Percentiles rank a stretch among this genome's conserved stretches.
These are phyloP conservation scores for Cataglyphis albicans DNA, from an alignment of 2,888 invertebrate genomes.

Conservation along the genomic window DNA sequence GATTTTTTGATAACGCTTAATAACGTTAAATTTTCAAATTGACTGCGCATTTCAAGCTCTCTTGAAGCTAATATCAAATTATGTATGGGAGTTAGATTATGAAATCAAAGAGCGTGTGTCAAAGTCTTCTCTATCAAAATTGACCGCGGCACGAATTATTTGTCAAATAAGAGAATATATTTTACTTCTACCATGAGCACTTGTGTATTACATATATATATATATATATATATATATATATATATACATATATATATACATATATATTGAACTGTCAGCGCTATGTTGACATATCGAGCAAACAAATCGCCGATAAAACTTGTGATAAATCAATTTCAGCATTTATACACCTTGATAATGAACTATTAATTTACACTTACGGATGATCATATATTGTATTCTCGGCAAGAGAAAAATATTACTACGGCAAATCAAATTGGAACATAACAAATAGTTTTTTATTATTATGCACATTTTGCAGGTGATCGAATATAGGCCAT, in stretches of 20 bases:
- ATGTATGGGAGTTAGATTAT: background rate
- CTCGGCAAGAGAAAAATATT: background rate
- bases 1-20: conserved; percentile 61
- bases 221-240: background rate
- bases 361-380: conserved; percentile 1
- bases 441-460: background rate
- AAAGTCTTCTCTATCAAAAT: background rate
- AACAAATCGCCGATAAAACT: background rate
- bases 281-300: background rate
- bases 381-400: background rate
- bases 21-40: conserved; percentile 1
- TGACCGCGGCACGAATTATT: background rate
- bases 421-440: background rate
- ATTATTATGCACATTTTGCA: background rate
- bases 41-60: background rate
- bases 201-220: background rate
- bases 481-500: background rate
- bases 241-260: no score
- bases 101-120: conserved; percentile 1
- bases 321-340: background rate
- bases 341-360: conserved; percentile 9
- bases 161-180: conserved; percentile 6
- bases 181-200: background rate
- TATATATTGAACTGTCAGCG: conserved; percentile 4
- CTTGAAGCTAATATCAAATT: conserved; percentile 6